A percentile compares a stretch with the other conserved stretches of the same genome.
Conservation (phyloP, 2,797 vertebrate species). For the Etheostoma perlongum region DNA sequence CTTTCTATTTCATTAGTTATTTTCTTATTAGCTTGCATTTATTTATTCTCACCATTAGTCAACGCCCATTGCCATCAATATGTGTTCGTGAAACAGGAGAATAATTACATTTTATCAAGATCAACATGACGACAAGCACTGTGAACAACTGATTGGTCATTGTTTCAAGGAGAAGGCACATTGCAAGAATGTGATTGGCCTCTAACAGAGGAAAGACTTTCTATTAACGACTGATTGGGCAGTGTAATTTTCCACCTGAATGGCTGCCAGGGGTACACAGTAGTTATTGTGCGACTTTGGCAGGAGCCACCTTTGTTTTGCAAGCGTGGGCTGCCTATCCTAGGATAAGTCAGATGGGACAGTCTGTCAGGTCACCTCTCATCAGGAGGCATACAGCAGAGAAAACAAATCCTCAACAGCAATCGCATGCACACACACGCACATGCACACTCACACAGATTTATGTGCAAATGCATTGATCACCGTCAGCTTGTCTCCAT, state of each 20-base stretch:
- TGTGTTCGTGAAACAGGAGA: slow-evolving; percentile 64
- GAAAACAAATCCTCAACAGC: slow-evolving; percentile 60
- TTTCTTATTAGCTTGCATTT: slow-evolving; percentile 65
- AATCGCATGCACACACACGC: background rate
- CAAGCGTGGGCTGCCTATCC: slow-evolving; percentile 46
- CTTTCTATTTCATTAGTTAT: slow-evolving; percentile 57
- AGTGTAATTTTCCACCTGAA: slow-evolving; percentile 81
- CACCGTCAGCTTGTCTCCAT: slow-evolving; percentile 22
- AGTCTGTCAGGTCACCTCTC: slow-evolving; percentile 81
- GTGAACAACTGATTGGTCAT: slow-evolving; percentile 72
- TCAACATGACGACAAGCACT: slow-evolving; percentile 70
- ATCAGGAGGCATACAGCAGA: slow-evolving; percentile 68
- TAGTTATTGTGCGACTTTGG: slow-evolving; percentile 61
- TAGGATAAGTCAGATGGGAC: slow-evolving; percentile 76
- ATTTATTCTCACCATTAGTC: slow-evolving; percentile 58
- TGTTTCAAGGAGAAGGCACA: slow-evolving; percentile 54
- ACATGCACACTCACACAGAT: background rate
- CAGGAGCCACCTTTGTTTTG: slow-evolving; percentile 48
- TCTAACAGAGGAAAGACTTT: slow-evolving; percentile 55
- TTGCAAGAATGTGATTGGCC: slow-evolving; percentile 64
- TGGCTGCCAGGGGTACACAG: slow-evolving; percentile 46
- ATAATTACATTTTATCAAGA: slow-evolving; percentile 75
- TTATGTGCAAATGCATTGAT: slow-evolving; percentile 33
- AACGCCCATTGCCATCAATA: slow-evolving; percentile 59
- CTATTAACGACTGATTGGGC: slow-evolving; percentile 79